A percentile compares a stretch with the other conserved stretches of the same genome.
Conservation (phyloP, 2,797 vertebrate species). For the Sardinella longiceps region DNA sequence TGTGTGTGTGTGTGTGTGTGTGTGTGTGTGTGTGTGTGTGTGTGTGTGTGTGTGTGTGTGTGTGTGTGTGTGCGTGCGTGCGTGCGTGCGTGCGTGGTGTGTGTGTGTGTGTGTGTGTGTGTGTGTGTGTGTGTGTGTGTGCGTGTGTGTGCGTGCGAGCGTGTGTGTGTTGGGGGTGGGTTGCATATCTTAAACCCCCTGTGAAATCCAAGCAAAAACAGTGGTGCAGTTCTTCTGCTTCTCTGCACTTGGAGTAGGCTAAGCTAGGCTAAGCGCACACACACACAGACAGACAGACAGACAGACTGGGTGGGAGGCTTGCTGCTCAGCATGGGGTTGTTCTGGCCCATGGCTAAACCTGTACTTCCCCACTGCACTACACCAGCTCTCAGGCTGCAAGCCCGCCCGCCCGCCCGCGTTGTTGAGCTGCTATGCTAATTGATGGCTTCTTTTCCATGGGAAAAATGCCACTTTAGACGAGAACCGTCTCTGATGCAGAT, state of each 20-base stretch:
- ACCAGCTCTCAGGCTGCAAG: neutral
- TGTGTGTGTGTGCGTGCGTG: too few species aligned
- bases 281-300: too few species aligned
- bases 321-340: neutral
- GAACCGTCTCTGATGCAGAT: neutral
- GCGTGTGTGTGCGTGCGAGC: too few species aligned
- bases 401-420: neutral
- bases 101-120: too few species aligned
- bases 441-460: neutral
- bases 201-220: neutral
- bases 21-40: too few species aligned
- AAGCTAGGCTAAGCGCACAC: too few species aligned
- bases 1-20: too few species aligned
- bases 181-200: neutral
- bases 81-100: too few species aligned
- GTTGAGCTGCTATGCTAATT: neutral
- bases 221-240: neutral
- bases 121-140: too few species aligned
- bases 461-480: neutral
- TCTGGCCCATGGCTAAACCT: neutral
- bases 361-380: neutral
- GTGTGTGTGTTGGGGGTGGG: neutral
- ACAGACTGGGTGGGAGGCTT: neutral
- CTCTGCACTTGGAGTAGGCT: neutral
- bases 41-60: too few species aligned